These are phyloP conservation scores for Drosophila cardini DNA, from an alignment of 1,140 invertebrate species.

Conservation along the genomic window DNA sequence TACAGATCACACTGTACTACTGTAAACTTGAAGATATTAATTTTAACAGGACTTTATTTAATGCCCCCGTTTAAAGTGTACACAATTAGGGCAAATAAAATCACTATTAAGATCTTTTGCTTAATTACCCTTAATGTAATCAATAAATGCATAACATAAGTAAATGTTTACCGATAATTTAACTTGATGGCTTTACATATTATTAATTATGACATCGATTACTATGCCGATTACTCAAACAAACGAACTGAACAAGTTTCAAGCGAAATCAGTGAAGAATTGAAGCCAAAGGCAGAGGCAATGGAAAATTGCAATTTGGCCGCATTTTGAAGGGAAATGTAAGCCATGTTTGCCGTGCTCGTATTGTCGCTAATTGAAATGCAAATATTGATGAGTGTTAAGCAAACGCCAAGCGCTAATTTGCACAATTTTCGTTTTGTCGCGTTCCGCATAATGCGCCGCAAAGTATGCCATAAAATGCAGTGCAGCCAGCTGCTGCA, in stretches of 20 bases:
- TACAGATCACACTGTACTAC: too few species aligned
- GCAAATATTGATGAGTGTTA: constrained; percentile 81
- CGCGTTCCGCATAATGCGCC: constrained; percentile 77
- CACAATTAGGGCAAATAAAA: neutral
- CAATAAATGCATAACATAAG: neutral
- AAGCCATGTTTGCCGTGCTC: constrained; percentile 63
- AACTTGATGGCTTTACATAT: neutral
- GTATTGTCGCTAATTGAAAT: constrained; percentile 77
- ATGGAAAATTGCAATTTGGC: constrained; percentile 9
- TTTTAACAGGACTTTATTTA: neutral
- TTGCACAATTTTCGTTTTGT: constrained; percentile 77
- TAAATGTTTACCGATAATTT: neutral
- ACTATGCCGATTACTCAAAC: constrained; percentile 24
- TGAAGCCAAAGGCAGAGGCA: neutral
- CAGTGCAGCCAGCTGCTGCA: constrained; percentile 30
- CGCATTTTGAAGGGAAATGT: constrained; percentile 42
- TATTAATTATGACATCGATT: constrained; percentile 17
- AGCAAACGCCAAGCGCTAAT: constrained; percentile 74
- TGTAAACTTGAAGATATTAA: too few species aligned
- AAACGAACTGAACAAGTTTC: constrained; percentile 8
- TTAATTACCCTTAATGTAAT: neutral
- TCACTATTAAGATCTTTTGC: neutral
- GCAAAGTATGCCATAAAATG: constrained; percentile 73
- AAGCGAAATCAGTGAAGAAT: constrained; percentile 5
- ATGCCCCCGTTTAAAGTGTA: too few species aligned